Evolutionary conservation across 2,113 vertebrate species (phyloP).

Genomic region (Origma solitaria): DNA sequence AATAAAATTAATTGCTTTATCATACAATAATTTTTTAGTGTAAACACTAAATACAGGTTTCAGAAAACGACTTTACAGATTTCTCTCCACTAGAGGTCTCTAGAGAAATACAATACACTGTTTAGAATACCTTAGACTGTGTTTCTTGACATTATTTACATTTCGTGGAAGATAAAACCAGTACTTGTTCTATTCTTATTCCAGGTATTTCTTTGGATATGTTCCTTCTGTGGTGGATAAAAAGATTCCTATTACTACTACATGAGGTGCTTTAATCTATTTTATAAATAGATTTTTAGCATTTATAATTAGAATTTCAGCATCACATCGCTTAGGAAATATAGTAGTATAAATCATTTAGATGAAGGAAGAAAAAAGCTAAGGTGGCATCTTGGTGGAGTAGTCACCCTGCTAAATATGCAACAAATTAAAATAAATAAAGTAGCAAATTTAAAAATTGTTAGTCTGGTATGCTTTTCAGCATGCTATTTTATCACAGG

Average conservation of each 20-base stretch:
- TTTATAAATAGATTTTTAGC: neutral
- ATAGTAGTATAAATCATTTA: neutral
- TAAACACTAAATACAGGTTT: neutral
- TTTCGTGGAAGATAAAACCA: neutral
- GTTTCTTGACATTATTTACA: neutral
- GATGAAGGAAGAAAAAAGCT: neutral
- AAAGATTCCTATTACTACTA: neutral
- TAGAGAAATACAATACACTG: slow-evolving; percentile 58
- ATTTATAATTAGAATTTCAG: neutral
- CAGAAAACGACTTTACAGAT: neutral
- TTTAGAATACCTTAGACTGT: neutral
- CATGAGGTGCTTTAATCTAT: neutral
- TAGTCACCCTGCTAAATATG: neutral
- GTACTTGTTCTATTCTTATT: neutral
- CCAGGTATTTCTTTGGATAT: neutral
- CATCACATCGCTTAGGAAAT: neutral
- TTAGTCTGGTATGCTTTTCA: neutral
- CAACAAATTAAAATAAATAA: neutral
- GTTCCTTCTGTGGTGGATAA: neutral
- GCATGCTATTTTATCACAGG: neutral
- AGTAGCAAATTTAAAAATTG: neutral
- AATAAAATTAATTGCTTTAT: neutral
- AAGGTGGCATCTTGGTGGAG: neutral
- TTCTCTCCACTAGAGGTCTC: slow-evolving; percentile 76
- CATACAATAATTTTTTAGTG: neutral